Percentiles rank a stretch among this genome's conserved stretches.
Conservation (phyloP, 2,797 vertebrate species). For the Spatula versicolor region DNA sequence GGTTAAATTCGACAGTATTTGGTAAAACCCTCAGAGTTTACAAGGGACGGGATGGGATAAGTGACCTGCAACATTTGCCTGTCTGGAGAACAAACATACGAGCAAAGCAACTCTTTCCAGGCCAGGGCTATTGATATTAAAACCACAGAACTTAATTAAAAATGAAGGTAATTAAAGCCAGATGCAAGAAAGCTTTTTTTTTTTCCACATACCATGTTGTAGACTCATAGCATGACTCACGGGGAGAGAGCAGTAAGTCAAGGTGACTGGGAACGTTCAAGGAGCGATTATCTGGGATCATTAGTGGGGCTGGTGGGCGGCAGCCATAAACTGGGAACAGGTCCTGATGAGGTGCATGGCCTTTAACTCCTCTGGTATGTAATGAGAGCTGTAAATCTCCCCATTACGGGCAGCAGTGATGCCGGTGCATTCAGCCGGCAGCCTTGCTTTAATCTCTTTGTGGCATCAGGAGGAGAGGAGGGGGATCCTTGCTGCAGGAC, state of each 20-base stretch:
- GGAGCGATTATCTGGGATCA: slow-evolving; percentile 21
- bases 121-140: slow-evolving; percentile 3
- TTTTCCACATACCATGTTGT: neutral
- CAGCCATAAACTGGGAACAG: slow-evolving; percentile 9
- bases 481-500: neutral
- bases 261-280: slow-evolving; percentile 36
- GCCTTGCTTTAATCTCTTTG: neutral
- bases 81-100: neutral
- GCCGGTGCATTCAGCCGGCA: neutral
- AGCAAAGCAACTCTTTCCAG: slow-evolving; percentile 3
- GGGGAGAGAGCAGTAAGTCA: neutral
- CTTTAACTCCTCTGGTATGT: slow-evolving; percentile 19
- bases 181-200: neutral
- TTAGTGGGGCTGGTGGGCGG: neutral
- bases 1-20: neutral
- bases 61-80: neutral
- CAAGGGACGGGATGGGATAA: neutral
- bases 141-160: slow-evolving; percentile 47
- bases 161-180: slow-evolving; percentile 40
- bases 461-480: neutral
- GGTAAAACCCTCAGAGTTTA: neutral
- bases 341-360: neutral
- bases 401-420: neutral
- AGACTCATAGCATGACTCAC: slow-evolving; percentile 15
- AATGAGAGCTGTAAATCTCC: slow-evolving; percentile 23